A percentile compares a stretch with the other conserved stretches of the same genome.
phyloP scores from a whole-genome alignment of 2,888 invertebrate genomes.

The Caenorhabditis sp. region DNA sequence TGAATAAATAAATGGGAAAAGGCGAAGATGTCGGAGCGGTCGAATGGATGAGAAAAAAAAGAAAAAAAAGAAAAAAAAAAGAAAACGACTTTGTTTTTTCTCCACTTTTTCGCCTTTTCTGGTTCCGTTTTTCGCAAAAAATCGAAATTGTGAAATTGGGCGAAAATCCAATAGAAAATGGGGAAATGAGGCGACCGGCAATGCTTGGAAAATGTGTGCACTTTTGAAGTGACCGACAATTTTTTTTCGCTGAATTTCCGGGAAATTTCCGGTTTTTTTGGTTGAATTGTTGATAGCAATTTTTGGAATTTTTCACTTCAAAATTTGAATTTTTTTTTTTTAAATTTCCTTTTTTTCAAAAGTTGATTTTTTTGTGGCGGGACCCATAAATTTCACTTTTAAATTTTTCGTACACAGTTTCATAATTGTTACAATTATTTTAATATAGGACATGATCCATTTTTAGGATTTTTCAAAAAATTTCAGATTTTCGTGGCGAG shows the following conservation, averaged over 20 bases:
- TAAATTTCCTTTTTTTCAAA: too few species aligned
- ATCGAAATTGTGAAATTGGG: background rate
- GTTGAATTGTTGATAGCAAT: background rate
- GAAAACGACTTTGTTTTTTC: constrained; percentile 1
- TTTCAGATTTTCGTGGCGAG: background rate
- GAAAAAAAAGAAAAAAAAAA: background rate
- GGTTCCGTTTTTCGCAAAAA: background rate
- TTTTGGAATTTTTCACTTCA: background rate
- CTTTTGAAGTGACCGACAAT: background rate
- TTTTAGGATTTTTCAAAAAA: background rate
- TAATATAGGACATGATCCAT: background rate
- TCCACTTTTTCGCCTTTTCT: background rate
- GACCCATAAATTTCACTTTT: background rate
- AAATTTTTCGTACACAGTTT: too few species aligned
- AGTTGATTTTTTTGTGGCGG: too few species aligned
- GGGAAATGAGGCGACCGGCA: too few species aligned
- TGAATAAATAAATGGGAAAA: background rate
- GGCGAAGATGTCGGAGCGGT: background rate
- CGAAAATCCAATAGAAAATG: background rate
- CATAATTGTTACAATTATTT: too few species aligned
- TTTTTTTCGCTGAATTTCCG: background rate
- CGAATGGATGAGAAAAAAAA: background rate
- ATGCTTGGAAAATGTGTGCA: background rate
- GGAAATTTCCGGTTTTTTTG: background rate
- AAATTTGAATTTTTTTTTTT: background rate